Evolutionary conservation across 2,888 invertebrate genomes (phyloP), one percentile per base, ranked within the genome.

Genomic region (Herminia tarsipennalis): DNA sequence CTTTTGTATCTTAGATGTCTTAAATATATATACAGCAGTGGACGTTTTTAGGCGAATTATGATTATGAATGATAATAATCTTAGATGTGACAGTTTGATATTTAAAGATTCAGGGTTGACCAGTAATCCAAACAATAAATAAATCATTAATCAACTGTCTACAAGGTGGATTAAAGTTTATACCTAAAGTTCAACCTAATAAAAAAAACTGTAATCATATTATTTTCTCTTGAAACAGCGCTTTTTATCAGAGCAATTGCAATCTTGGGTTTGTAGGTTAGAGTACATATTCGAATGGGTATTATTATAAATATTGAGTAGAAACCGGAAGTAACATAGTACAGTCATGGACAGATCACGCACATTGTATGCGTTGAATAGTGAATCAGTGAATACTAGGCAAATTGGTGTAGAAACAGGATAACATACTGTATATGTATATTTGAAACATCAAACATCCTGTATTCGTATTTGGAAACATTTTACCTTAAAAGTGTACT

Each of bases 301-400:
- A 3, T 2, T 17, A 10, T 2, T 10, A 6, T n/a, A 48, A 41
- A 40, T 49, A 61, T 53, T 48, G 42, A 50, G 42, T 47, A 24
- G 4, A 29, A 56, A 41, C 27, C 9, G 38, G 25, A 51, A 48
- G 47, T 35, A 48, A 53, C 56, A 35, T 48, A 62, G 38, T 66
- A 50, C 35, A 56, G 53, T 56, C 58, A 57, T 46, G 47, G 42
- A 51, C 16, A 44, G 39, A 34, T 48, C 51, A 39, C 44, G 33
- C 38, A 51, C 51, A 52, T 45, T 42, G 42, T 56, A 47, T 53
- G 46, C 44, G 54, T 50, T 44, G 66, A 63, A 63, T 63, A 57
- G 57, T 48, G 57, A 62, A 51, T 44, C 36, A 40, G 39, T 62
- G 51, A 61, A 56, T 39, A 51, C 34, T 21, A 9, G n/a, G 27